Base-by-base conservation (phyloP, 2,797 vertebrate species). In the Crossoptilon crossoptilon region DNA sequence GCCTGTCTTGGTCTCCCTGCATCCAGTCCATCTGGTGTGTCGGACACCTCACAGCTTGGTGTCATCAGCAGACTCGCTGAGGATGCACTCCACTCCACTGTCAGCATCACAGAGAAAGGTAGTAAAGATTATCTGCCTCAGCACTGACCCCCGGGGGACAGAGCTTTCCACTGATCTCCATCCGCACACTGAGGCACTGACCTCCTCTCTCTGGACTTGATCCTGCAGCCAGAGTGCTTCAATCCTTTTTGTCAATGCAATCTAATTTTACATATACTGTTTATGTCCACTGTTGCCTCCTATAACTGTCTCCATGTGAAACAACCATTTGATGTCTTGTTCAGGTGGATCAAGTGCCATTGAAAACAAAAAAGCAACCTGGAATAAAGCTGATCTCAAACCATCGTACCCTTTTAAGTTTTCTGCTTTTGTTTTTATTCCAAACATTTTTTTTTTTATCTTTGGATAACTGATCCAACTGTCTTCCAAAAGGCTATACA, bases 311-410 rank as follows among this genome's bases (percentile, higher is more conserved):
- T 63, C 63, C 8, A 62, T 35, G 27, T 35, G 11, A 29, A 51
- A 43, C 31, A 59, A 72, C 66, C 53, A 44, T 37, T 4, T 69
- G 71, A 76, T 90, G 87, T 53, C 39, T 67, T 78, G 27, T 27
- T 91, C 56, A 26, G 69, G 70, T 81, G 27, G 67, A 82, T 88
- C 84, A 70, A 88, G 67, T 75, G 59, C 49, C 73, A 21, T 88
- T 87, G 87, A 70, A 94, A 88, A 66, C 51, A 46, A 46, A 74
- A 82, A 90, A 91, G 39, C 21, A 37, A 75, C 48, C 43, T 48
- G 67, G 90, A 51, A 39, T 11, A 58, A 63, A 94, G 84, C 62
- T 82, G 71, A 43, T 86, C 33, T 84, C 49, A 66, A 58, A 29
- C 26, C 41, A 44, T 22, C 53, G 69, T 81, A 51, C 59, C 79